A percentile compares a stretch with the other conserved stretches of the same genome.
Evolutionary conservation across 2,113 vertebrate genomes (phyloP).

Genomic region (Dunckerocampus dactyliophorus): DNA sequence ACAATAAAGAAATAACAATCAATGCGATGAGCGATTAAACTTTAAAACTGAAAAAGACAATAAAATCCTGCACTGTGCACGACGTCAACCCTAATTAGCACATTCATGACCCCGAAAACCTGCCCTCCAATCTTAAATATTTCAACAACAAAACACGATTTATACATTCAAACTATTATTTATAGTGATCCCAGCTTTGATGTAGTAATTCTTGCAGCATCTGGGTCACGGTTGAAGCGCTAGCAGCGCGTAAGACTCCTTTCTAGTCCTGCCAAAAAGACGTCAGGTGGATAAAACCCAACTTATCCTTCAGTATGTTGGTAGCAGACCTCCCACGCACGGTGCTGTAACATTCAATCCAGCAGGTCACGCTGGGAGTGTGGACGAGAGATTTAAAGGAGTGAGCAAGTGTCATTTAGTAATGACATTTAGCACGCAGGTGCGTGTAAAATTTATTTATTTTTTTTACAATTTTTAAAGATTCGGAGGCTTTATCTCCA

Average conservation of each 20-base stretch:
- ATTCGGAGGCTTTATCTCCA: too few species aligned
- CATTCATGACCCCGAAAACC: background rate
- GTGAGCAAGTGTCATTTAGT: too few species aligned
- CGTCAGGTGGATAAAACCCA: constrained; percentile 35
- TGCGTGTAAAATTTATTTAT: too few species aligned
- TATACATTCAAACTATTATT: constrained; percentile 11
- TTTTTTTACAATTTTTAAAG: too few species aligned
- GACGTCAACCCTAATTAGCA: background rate
- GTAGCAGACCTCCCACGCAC: constrained; percentile 15
- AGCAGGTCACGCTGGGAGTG: constrained; percentile 26
- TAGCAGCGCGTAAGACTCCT: constrained; percentile 26
- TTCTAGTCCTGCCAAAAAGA: constrained; percentile 48
- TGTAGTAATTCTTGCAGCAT: constrained; percentile 19
- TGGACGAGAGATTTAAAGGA: background rate
- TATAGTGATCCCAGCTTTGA: constrained; percentile 28
- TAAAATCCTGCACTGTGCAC: too few species aligned
- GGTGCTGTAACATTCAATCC: background rate
- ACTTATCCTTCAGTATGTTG: constrained; percentile 18
- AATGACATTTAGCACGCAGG: too few species aligned
- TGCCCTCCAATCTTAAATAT: constrained; percentile 9
- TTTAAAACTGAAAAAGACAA: too few species aligned
- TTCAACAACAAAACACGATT: constrained; percentile 20
- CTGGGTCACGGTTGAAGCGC: constrained; percentile 20
- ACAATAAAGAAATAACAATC: too few species aligned
- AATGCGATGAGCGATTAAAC: too few species aligned